Conservation (phyloP, 30 jellyfish, hydroid and myxozoan genomes). For the Sanderia malayensis region DNA sequence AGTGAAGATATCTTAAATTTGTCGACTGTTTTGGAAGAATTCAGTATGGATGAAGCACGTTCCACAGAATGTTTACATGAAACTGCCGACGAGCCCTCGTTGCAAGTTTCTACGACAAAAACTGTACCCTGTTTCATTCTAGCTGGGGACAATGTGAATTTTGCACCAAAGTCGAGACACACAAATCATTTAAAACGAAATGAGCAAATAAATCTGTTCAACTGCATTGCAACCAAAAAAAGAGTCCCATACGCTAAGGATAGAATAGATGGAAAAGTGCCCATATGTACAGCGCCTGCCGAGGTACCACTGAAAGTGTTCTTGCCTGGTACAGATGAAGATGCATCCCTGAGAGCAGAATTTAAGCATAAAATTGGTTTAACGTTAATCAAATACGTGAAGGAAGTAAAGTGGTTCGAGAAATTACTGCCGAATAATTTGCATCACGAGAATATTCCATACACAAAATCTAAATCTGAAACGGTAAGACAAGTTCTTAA, state of each 20-base stretch:
- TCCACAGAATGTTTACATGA: no score
- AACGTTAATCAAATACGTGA: not conserved
- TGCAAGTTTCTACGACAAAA: no score
- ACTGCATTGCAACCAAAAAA: slow-evolving; percentile 11
- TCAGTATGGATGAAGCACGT: not conserved
- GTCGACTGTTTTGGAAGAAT: not conserved
- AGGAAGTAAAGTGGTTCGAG: not conserved
- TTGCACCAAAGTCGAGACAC: not conserved
- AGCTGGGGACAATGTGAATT: slow-evolving; percentile 17
- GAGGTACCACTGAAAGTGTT: not conserved
- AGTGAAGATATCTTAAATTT: not conserved
- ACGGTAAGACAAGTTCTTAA: not conserved
- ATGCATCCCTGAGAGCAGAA: not conserved
- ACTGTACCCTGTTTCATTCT: not conserved
- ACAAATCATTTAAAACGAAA: not conserved
- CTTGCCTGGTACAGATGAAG: not conserved
- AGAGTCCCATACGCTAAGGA: slow-evolving; percentile 3
- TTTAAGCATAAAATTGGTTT: not conserved
- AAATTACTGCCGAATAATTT: not conserved
- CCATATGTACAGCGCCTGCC: not conserved
- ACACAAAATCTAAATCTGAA: slow-evolving; percentile 5
- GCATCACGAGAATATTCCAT: not conserved
- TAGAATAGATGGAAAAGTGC: not conserved
- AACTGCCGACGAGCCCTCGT: no score
- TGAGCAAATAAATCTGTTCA: slow-evolving; percentile 6